Evolutionary conservation across 1,140 invertebrate species (phyloP).

Genomic region (Mercenaria mercenaria): DNA sequence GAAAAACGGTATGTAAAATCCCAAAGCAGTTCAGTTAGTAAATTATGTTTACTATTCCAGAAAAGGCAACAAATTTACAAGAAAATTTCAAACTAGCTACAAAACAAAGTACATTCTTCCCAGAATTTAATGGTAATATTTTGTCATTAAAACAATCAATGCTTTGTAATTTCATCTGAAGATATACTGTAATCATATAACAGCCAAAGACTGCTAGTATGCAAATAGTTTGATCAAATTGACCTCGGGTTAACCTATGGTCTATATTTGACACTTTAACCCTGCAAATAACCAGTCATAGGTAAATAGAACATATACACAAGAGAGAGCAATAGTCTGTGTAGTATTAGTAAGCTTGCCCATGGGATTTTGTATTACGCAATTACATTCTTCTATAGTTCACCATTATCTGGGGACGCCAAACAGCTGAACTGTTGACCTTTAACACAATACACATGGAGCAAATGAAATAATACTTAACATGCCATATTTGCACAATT

Average conservation of each 20-base stretch:
- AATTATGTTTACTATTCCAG: no score
- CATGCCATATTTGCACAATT: no score
- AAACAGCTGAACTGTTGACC: conserved; percentile 2
- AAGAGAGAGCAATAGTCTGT: conserved; percentile 17
- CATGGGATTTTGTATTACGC: conserved; percentile 32
- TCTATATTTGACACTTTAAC: conserved; percentile 62
- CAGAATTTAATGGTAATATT: not conserved
- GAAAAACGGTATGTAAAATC: no score
- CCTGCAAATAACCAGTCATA: conserved; percentile 28
- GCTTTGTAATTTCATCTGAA: conserved; percentile 23
- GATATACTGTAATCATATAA: conserved; percentile 39
- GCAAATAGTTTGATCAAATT: conserved; percentile 58
- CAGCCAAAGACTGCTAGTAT: conserved; percentile 44
- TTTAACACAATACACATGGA: conserved; percentile 10
- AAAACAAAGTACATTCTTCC: no score
- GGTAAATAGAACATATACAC: conserved; percentile 32
- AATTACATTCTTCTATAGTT: conserved; percentile 22
- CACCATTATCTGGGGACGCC: not conserved
- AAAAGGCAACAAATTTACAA: no score
- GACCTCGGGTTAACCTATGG: conserved; percentile 62
- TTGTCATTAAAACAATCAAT: not conserved
- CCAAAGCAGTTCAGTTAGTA: no score
- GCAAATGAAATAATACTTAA: no score
- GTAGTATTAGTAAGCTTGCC: not conserved
- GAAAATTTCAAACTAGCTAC: no score